Base-by-base conservation (phyloP, 2,888 invertebrate species). In the Mongoloraphidia duomilia region DNA sequence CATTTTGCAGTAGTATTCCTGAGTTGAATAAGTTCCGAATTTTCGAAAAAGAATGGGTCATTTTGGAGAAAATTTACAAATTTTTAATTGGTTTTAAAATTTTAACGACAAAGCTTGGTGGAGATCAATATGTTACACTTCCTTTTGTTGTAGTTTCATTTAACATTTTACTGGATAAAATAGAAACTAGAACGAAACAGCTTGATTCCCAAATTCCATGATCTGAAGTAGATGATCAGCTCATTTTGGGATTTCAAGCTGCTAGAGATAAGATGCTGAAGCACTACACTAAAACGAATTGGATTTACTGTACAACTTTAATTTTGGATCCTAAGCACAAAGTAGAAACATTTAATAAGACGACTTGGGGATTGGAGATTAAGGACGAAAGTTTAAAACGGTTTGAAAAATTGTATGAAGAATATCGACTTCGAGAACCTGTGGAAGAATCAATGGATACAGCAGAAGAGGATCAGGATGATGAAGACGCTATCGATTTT, bases 121-220 rank as follows among this genome's bases (percentile, higher is more conserved):
- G 50, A 48, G 52, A 56, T 46, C 51, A 53, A 49, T 55, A 52
- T 53, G 53, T 52, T 13, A 50, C 53, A 9, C 39, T 53, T 26
- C 51, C 50, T 34, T 34, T 49, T 13, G 40, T 53, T 14, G 41
- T 54, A 40, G 48, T 51, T 12, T 47, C 44, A 14, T 48, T 50
- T 14, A 49, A 49, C 13, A 34, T 49, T 13, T 40, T 52, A 37
- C 14, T 52, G 9, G 46, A 52, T 14, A 49, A 51, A 17, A 40
- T 52, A 12, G 51, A 49, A 49, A 42, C 26, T 42, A 38, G 36
- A 13, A 39, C 51, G 33, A 50, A 48, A 48, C 35, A 48, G 13
- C 42, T 49, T 2, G 47, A 49, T 10, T 44, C 37, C 17, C 41
- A 52, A 43, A 35, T 13, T 42, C 17, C 47, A 35, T 13, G 46